Conservation (phyloP, 2,797 vertebrate genomes). For the Chaunax sp. region DNA sequence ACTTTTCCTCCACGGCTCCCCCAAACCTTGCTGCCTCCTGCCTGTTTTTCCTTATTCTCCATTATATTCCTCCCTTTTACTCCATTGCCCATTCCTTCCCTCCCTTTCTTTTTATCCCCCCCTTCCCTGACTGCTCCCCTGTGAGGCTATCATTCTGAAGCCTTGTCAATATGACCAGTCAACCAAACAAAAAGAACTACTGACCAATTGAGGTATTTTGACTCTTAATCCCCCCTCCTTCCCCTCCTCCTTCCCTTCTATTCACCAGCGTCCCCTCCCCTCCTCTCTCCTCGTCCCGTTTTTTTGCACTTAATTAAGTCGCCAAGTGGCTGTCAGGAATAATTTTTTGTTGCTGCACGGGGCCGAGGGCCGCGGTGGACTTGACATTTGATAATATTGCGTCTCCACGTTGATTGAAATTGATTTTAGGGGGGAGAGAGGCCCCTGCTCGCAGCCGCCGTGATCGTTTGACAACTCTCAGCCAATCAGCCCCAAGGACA, state of each 20-base stretch:
- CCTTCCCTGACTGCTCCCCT: conserved; percentile 67
- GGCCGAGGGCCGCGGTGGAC: conserved; percentile 82
- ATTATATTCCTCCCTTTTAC: background rate
- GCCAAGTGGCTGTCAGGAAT: conserved; percentile 99
- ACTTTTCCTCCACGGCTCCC: background rate
- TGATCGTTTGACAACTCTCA: conserved; percentile 90
- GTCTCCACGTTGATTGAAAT: conserved; percentile 99
- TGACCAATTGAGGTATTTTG: conserved; percentile 91
- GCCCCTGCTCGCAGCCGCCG: conserved; percentile 53
- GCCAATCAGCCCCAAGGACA: conserved; percentile 92
- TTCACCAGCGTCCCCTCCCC: conserved; percentile 43
- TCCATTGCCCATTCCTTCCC: background rate
- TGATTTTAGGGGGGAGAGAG: conserved; percentile 88
- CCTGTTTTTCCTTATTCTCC: background rate
- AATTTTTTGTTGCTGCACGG: conserved; percentile 90
- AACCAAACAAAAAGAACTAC: conserved; percentile 88
- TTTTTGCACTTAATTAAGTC: conserved; percentile 99
- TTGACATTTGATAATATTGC: conserved; percentile 99
- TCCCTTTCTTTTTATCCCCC: background rate
- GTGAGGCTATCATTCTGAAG: conserved; percentile 92
- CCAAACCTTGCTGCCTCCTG: background rate
- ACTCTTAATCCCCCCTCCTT: conserved; percentile 68
- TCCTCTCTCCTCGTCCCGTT: conserved; percentile 74
- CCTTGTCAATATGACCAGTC: conserved; percentile 93
- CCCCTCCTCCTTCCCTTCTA: conserved; percentile 19